These are phyloP conservation scores for Ceratina calcarata DNA, from an alignment of 1,140 invertebrate genomes.

Conservation along the genomic window DNA sequence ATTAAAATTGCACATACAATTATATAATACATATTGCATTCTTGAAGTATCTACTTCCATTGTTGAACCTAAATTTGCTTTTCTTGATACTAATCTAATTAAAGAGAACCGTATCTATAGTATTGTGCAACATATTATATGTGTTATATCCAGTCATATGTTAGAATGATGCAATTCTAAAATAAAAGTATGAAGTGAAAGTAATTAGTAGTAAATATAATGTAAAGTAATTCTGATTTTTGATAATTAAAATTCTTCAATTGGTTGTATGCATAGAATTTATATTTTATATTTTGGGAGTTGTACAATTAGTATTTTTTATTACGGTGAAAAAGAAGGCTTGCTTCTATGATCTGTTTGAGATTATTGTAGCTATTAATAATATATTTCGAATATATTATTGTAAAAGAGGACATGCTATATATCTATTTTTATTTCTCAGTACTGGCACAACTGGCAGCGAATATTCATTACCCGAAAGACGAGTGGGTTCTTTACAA, in stretches of 20 bases:
- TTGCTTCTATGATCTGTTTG: background rate
- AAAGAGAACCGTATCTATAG: background rate
- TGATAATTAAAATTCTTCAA: no score
- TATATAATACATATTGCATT: background rate
- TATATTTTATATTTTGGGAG: no score
- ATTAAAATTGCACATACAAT: constrained; percentile 2
- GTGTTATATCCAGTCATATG: no score
- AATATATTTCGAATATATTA: background rate
- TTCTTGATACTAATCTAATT: constrained; percentile 22
- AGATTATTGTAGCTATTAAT: background rate
- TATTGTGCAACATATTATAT: background rate
- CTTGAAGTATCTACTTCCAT: background rate
- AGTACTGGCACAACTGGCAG: constrained; percentile 83
- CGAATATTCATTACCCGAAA: constrained; percentile 82
- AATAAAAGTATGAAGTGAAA: background rate
- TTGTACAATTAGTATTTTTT: no score
- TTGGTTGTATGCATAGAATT: no score
- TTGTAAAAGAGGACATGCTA: background rate
- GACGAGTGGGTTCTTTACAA: constrained; percentile 79
- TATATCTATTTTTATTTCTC: constrained; percentile 49
- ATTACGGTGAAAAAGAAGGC: background rate
- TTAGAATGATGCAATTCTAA: background rate
- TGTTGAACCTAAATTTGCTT: background rate
- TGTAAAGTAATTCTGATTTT: no score
- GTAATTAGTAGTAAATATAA: background rate